Base-by-base conservation (phyloP, 35 echinoderm and acorn worm species). In the Eucidaris tribuloides region DNA sequence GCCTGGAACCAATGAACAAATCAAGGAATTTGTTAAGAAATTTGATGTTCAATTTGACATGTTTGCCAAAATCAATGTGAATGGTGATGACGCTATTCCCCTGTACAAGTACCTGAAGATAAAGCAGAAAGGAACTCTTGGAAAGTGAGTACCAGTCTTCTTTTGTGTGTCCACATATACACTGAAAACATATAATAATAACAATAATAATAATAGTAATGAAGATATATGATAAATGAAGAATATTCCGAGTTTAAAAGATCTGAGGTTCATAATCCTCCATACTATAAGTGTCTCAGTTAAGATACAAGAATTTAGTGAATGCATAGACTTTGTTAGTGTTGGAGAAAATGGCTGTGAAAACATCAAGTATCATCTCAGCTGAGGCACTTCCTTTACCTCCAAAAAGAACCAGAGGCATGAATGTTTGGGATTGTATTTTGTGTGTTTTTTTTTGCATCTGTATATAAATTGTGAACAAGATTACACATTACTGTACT, bases 21-120 rank as follows among this genome's bases (percentile, higher is more conserved):
- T 97, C 43, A 92, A 97, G 83, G 57, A 89, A 23, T 86, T 86
- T 79, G 85, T 82, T 55, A 79, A 54, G 0, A 92, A 97, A 29
- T 91, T 82, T 71, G 82, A 30, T 5, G 84, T 54, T 7, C 6
- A 97, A 58, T 97, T 97, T 86, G 94, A 97, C 79, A 14, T 92
- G 57, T 97, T 92, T 81, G 80, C 85, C 42, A 93, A 97, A 62
- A 97, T 92, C 45, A 82, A 97, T 58, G 89, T 92, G 5, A 97
- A 97, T 61, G 94, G 94, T 77, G 68, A 92, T 63, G 48, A 62
- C 42, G 86, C 90, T 35, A 18, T 52, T 57, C 89, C 89, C 74
- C 72, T 97, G 7, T 97, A 97, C 86, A 92, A 89, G 46, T 97
- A 84, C 62, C 81, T 97, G 5, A 88, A 97, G 71, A 92, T 62